Conservation (phyloP, 2,113 vertebrate species). For the Euleptes europaea region DNA sequence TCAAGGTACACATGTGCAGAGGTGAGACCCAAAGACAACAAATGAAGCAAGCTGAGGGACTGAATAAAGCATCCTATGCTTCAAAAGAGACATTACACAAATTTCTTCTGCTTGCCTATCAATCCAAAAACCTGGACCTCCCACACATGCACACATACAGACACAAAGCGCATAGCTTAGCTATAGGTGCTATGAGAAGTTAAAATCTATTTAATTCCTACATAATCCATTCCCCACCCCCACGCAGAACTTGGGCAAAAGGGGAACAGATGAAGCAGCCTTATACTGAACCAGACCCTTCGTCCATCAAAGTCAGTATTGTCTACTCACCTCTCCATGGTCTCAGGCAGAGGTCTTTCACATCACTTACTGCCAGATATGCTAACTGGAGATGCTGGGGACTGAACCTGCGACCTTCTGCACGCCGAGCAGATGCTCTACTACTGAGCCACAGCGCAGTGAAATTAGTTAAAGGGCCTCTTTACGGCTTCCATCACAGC, state of each 20-base stretch:
- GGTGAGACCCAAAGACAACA: background rate
- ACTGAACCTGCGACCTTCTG: no score
- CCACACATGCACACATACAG: background rate
- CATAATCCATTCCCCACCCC: background rate
- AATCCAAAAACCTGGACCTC: background rate
- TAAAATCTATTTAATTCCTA: background rate
- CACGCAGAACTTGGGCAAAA: background rate
- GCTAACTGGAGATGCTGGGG: no score
- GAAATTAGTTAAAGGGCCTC: background rate
- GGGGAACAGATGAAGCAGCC: background rate
- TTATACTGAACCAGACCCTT: no score
- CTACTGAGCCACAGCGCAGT: no score
- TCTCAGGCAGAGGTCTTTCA: no score
- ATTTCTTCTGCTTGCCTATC: background rate
- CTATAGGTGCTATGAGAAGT: background rate
- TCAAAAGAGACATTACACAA: background rate
- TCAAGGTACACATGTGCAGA: no score
- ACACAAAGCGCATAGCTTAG: no score
- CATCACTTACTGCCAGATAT: no score
- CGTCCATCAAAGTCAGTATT: no score
- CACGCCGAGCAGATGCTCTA: no score
- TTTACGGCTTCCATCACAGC: background rate
- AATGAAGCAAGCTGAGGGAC: background rate
- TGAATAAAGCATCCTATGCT: background rate
- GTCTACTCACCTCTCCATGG: no score